Conservation (phyloP, 2,113 vertebrate genomes). For the Electrona antarctica region DNA sequence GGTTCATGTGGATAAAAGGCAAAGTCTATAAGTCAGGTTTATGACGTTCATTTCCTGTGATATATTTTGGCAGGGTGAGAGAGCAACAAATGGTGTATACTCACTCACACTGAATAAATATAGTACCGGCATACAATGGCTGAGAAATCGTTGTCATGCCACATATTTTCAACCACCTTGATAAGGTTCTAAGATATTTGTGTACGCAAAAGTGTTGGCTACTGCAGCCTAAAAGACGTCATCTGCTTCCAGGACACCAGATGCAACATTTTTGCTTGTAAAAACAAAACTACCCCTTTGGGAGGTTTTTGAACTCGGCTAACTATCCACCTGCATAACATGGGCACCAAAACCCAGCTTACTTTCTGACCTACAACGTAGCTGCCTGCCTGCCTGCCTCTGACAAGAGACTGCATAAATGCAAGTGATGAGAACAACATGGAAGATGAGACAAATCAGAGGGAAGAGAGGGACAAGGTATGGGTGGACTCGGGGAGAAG, state of each 20-base stretch:
- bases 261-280: not conserved
- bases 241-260: constrained; percentile 33
- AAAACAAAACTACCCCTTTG: not conserved
- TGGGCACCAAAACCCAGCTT: too few species aligned
- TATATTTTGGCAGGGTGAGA: constrained; percentile 14
- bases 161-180: constrained; percentile 54
- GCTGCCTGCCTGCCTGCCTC: not conserved
- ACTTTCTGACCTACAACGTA: not conserved
- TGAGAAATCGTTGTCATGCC: constrained; percentile 48
- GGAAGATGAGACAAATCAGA: constrained; percentile 4
- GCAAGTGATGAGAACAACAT: not conserved
- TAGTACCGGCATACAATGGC: constrained; percentile 40
- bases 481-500: constrained; percentile 14
- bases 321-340: too few species aligned
- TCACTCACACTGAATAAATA: constrained; percentile 34
- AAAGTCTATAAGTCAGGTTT: constrained; percentile 11
- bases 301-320: too few species aligned
- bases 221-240: constrained; percentile 35
- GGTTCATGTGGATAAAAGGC: not conserved
- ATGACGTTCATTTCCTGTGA: constrained; percentile 24
- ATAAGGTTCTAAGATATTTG: constrained; percentile 46
- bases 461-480: constrained; percentile 16
- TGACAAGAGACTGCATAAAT: not conserved
- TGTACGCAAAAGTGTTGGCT: constrained; percentile 54
- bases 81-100: constrained; percentile 7